These are phyloP conservation scores for Aphelocoma californica DNA, from an alignment of 2,797 vertebrate genomes.

Conservation along the genomic window DNA sequence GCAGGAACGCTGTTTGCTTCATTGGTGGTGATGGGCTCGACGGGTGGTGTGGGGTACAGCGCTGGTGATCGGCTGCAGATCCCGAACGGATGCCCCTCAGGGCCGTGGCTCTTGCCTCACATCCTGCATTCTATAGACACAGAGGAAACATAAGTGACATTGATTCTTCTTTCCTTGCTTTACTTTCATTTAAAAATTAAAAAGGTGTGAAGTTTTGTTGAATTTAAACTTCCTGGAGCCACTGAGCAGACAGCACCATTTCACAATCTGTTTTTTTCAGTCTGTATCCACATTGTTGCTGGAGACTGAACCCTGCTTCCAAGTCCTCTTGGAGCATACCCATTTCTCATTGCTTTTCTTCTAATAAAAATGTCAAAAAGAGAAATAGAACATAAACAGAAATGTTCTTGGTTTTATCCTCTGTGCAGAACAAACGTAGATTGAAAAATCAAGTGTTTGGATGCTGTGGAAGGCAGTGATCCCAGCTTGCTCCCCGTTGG, in stretches of 20 bases:
- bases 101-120: rapidly evolving
- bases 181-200: not conserved
- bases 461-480: not conserved
- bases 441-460: not conserved
- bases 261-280: not conserved
- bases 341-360: not conserved
- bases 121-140: rapidly evolving
- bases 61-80: no score
- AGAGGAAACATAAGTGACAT: not conserved
- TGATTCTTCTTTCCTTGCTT: not conserved
- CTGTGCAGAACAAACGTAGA: not conserved
- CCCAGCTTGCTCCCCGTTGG: rapidly evolving
- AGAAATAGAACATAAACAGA: not conserved
- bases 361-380: not conserved
- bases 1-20: not conserved
- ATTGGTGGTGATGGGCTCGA: rapidly evolving
- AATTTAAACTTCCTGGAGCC: not conserved
- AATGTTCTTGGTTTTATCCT: not conserved
- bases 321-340: not conserved
- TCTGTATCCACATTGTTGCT: not conserved
- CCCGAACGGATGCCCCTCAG: rapidly evolving
- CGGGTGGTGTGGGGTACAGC: not conserved
- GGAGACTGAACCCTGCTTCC: not conserved
- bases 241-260: not conserved
- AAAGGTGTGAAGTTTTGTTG: not conserved